phyloP scores from a whole-genome alignment of 1,140 invertebrate species.

The Heterodera carotae region DNA sequence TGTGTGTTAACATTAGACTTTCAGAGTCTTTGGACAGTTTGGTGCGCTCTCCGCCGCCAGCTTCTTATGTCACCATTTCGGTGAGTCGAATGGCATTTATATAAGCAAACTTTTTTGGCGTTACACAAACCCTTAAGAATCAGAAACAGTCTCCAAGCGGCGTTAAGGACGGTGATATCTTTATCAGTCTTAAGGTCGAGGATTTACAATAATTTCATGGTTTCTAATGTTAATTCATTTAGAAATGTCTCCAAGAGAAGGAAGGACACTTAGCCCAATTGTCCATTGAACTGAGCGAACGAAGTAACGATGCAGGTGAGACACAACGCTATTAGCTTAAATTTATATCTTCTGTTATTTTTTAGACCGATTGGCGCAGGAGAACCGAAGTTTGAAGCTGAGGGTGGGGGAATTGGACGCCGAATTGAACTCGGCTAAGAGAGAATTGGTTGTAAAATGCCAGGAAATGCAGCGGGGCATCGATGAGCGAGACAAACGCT shows the following conservation, averaged over 20 bases:
- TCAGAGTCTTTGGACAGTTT: conserved; percentile 26
- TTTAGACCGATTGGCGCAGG: conserved; percentile 28
- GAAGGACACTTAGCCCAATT: conserved; percentile 30
- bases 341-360: neutral
- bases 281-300: conserved; percentile 35
- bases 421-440: conserved; percentile 9
- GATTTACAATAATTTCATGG: neutral
- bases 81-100: conserved; percentile 69
- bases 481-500: conserved; percentile 34
- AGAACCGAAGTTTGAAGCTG: conserved; percentile 30
- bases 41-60: conserved; percentile 19
- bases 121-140: neutral
- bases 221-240: conserved; percentile 4
- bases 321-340: neutral
- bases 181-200: conserved; percentile 14
- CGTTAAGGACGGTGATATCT: conserved; percentile 19
- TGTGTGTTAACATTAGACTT: neutral
- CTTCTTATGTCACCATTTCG: conserved; percentile 13
- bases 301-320: conserved; percentile 18
- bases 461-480: conserved; percentile 19
- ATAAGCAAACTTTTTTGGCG: neutral
- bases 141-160: conserved; percentile 17
- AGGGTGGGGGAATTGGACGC: conserved; percentile 20
- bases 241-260: conserved; percentile 47
- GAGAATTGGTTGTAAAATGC: neutral